Evolutionary conservation across 2,888 invertebrate genomes (phyloP).

Genomic region (Ectropis crepuscularia): DNA sequence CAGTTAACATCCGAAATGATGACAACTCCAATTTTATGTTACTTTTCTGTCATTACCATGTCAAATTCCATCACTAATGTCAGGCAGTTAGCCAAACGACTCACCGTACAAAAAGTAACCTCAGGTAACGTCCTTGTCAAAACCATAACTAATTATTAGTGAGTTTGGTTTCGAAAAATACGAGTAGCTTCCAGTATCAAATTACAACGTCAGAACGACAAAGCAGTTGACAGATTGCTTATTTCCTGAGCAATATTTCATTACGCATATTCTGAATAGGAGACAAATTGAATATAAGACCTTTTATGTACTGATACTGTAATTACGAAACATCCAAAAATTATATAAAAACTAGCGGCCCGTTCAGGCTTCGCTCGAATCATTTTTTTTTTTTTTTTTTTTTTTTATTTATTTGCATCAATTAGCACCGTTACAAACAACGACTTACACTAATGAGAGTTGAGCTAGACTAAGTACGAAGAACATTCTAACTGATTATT

Average conservation of each 20-base stretch:
- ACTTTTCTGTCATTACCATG: constrained; percentile 15
- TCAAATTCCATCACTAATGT: constrained; percentile 21
- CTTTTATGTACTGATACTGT: constrained; percentile 9
- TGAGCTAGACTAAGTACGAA: too few relatives aligned
- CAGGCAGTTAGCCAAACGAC: constrained; percentile 19
- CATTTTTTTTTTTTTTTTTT: too few relatives aligned
- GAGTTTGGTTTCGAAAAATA: constrained; percentile 19
- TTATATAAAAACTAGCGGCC: not conserved
- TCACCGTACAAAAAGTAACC: constrained; percentile 23
- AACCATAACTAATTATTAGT: constrained; percentile 19
- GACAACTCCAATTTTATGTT: constrained; percentile 9
- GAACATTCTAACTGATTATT: too few relatives aligned
- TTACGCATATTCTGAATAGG: constrained; percentile 13
- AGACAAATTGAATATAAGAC: constrained; percentile 15
- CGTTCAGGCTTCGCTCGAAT: too few relatives aligned
- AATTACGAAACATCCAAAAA: not conserved
- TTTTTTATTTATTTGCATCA: too few relatives aligned
- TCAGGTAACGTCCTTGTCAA: constrained; percentile 26
- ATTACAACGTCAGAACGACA: constrained; percentile 29
- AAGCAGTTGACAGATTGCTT: constrained; percentile 13
- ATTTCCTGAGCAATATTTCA: constrained; percentile 23
- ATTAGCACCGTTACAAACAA: too few relatives aligned
- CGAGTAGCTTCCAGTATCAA: constrained; percentile 18
- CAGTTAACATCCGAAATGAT: not conserved
- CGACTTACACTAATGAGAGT: too few relatives aligned